A percentile compares a stretch with the other conserved stretches of the same genome.
Conservation (phyloP, 2,113 vertebrate genomes). For the Fulica atra region DNA sequence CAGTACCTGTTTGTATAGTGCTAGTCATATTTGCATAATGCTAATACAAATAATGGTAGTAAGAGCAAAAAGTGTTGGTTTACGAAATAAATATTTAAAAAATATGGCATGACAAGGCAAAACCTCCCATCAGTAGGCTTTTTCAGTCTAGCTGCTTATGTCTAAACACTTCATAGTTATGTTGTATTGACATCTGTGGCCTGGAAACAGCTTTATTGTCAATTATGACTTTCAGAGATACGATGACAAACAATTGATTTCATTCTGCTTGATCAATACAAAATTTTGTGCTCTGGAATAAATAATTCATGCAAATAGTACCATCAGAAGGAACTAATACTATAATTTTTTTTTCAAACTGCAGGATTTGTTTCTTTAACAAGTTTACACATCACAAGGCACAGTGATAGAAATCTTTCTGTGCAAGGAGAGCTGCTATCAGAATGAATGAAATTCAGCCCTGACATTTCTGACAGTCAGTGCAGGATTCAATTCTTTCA, state of each 20-base stretch:
- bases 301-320: not conserved
- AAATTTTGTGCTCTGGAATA: not conserved
- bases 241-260: not conserved
- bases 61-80: not conserved
- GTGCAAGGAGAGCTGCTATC: not conserved
- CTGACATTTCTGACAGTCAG: constrained; percentile 11
- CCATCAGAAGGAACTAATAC: not conserved
- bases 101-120: not conserved
- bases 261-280: not conserved
- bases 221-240: not conserved
- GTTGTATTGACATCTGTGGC: not conserved
- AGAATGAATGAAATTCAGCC: not conserved
- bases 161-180: not conserved
- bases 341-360: not conserved
- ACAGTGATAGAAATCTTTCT: not conserved
- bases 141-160: not conserved
- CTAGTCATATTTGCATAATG: not conserved
- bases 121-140: not conserved
- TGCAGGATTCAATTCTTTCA: not conserved
- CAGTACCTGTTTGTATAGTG: not conserved
- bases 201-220: not conserved
- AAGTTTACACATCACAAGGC: not conserved
- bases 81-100: not conserved
- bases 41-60: not conserved
- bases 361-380: not conserved